Evolutionary conservation across 2,888 invertebrate genomes (phyloP), one percentile per base, ranked within the genome.

Genomic region (Thyatira batis): DNA sequence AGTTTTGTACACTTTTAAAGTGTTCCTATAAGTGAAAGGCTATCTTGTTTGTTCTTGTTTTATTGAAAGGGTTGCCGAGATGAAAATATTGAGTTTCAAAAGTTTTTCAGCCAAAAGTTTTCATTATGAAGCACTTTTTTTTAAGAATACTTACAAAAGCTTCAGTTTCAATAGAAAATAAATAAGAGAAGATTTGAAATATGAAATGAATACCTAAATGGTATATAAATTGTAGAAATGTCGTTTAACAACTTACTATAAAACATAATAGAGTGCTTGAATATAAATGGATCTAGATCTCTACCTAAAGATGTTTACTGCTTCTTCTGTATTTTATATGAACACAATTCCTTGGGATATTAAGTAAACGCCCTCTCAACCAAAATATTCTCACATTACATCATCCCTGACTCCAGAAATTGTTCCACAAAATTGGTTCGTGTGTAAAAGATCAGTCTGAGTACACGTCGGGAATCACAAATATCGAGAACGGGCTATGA

Each of bases 401-500:
- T 70, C 64, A 68, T 69, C 57, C 56, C 52, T 54, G 43, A 53
- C 56, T 57, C 50, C 57, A 57, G 69, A 69, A 61, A 61, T 58
- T 65, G 64, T 69, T 71, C 70, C 50, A 66, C 60, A 64, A 73
- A 79, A 79, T 76, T 78, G 76, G 73, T 74, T 73, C 65, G 64
- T 69, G 68, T 72, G 67, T 76, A 73, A 77, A 74, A 76, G 72
- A 78, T 80, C 75, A 70, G 60, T 50, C 58, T 49, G 49, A 63
- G 56, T 63, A 57, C 58, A 71, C 68, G 69, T 63, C 53, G 63
- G 50, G 74, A 80, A 78, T 79, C 73, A 72, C 74, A 82, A 82
- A 82, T 77, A 78, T 67, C 67, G 60, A 52, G 62, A 75, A 75
- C 67, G 70, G 67, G 75, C 73, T 76, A 74, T 74, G 71, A 80